phyloP scores from a whole-genome alignment of 2,113 vertebrate species.

The Pyrgilauda ruficollis region DNA sequence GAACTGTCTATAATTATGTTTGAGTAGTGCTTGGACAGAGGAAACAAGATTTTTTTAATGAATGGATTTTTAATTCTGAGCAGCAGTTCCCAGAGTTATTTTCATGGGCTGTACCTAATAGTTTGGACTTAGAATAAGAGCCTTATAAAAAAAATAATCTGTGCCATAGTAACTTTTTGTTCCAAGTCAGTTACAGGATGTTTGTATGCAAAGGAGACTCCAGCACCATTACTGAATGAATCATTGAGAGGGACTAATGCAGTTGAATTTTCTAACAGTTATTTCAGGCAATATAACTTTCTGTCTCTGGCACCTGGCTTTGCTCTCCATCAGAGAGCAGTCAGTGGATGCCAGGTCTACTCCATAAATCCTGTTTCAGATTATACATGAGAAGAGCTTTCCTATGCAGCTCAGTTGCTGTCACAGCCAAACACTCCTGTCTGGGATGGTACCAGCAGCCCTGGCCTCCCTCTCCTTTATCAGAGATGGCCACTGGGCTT shows the following conservation, averaged over 20 bases:
- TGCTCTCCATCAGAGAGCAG: background rate
- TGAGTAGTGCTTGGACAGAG: background rate
- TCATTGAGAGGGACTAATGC: background rate
- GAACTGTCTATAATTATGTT: background rate
- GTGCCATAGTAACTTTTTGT: background rate
- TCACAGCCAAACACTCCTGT: background rate
- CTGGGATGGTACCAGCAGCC: background rate
- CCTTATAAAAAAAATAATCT: background rate
- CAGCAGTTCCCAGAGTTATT: background rate
- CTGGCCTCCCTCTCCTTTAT: background rate
- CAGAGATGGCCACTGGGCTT: background rate
- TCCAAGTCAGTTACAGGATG: background rate
- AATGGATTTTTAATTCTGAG: background rate
- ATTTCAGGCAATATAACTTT: background rate
- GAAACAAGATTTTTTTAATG: background rate
- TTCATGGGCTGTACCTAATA: background rate
- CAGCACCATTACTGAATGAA: background rate
- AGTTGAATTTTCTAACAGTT: background rate
- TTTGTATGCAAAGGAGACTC: background rate
- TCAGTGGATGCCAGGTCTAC: background rate
- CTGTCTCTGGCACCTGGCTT: background rate
- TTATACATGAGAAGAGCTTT: background rate
- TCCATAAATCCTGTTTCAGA: fast-evolving
- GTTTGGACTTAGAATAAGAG: background rate
- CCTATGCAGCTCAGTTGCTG: background rate